Conservation (phyloP, 2,113 vertebrate genomes). For the Neogobius melanostomus region DNA sequence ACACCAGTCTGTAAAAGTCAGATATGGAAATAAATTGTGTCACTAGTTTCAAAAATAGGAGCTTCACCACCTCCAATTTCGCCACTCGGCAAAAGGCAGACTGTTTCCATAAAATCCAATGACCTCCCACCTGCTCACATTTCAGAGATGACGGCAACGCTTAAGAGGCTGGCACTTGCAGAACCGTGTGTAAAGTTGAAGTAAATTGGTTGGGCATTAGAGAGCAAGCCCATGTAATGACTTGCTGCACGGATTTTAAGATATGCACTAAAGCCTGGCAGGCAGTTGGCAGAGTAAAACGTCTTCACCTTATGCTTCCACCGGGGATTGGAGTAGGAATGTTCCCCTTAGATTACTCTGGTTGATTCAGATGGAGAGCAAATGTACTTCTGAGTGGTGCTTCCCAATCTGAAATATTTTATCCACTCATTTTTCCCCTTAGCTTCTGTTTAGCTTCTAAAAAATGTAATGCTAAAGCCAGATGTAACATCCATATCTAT, state of each 20-base stretch:
- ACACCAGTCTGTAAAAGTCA: conserved; percentile 22
- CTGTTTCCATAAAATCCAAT: conserved; percentile 48
- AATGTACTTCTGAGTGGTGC: not conserved
- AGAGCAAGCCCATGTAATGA: conserved; percentile 63
- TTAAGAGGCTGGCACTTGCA: conserved; percentile 33
- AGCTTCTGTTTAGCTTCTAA: not conserved
- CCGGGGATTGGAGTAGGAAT: conserved; percentile 8
- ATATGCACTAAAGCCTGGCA: conserved; percentile 46
- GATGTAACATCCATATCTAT: too few species aligned
- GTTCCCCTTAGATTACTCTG: conserved; percentile 10
- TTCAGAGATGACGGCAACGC: conserved; percentile 49
- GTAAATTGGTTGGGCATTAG: conserved; percentile 60
- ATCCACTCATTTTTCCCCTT: not conserved
- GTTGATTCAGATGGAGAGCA: not conserved
- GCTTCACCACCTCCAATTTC: conserved; percentile 41
- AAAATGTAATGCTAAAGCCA: too few species aligned
- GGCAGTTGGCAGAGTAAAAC: conserved; percentile 24
- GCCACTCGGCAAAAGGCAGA: conserved; percentile 32
- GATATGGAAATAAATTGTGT: conserved; percentile 20
- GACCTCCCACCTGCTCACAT: conserved; percentile 64
- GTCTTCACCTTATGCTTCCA: conserved; percentile 17
- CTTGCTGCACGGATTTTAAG: conserved; percentile 54
- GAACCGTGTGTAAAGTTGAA: conserved; percentile 46
- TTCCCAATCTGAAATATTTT: not conserved
- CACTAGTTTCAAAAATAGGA: conserved; percentile 51